phyloP scores from a whole-genome alignment of 2,888 invertebrate genomes.

The Phortica magna region DNA sequence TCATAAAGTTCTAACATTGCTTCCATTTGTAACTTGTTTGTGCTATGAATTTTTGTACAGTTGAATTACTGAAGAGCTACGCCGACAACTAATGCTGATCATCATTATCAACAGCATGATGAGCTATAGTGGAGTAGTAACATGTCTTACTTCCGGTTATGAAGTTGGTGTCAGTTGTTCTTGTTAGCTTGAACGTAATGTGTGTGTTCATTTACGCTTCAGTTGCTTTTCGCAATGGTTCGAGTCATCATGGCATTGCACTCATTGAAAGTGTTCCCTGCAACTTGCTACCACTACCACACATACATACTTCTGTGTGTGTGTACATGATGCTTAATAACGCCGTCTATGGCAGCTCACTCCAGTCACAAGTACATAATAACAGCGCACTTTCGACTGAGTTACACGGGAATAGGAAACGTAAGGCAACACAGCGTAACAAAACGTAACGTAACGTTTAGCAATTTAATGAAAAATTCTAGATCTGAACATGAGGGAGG shows the following conservation, averaged over 20 bases:
- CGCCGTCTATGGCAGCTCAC: too few relatives aligned
- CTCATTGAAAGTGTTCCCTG: not conserved
- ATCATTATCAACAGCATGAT: constrained; percentile 10
- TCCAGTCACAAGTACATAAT: not conserved
- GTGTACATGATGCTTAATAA: too few relatives aligned
- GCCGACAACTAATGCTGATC: not conserved
- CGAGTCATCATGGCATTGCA: constrained; percentile 32
- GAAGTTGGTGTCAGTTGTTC: constrained; percentile 51
- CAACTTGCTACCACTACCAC: not conserved
- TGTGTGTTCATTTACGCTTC: constrained; percentile 64
- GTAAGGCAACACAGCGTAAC: not conserved
- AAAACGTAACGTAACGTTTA: constrained; percentile 5
- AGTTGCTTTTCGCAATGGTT: constrained; percentile 52
- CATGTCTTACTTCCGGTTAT: constrained; percentile 64
- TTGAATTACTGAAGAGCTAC: constrained; percentile 10
- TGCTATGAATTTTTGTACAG: constrained; percentile 58
- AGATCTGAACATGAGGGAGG: not conserved
- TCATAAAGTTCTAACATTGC: too few relatives aligned
- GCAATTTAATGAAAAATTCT: not conserved
- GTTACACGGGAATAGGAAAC: too few relatives aligned
- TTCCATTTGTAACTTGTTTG: constrained; percentile 51
- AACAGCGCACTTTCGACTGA: not conserved
- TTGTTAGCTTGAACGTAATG: constrained; percentile 52
- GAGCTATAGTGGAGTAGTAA: not conserved
- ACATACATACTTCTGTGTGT: not conserved